Percentiles rank a stretch among this genome's conserved stretches.
These are phyloP conservation scores for Papio anubis DNA, from an alignment of 2,113 vertebrate genomes.

Conservation along the genomic window DNA sequence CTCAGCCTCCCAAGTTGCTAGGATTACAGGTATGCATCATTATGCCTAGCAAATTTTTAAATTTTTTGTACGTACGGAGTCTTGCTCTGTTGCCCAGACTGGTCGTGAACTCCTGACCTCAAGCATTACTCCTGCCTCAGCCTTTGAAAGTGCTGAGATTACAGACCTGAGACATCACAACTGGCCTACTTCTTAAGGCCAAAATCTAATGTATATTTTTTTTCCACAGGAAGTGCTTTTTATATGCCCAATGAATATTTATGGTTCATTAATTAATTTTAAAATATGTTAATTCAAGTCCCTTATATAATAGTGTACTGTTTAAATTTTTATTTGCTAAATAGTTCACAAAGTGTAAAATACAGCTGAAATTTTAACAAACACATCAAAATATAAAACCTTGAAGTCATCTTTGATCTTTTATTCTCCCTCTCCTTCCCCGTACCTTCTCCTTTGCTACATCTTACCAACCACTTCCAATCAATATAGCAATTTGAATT, in stretches of 20 bases:
- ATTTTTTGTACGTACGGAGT: no score
- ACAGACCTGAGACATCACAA: no score
- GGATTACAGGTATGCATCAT: no score
- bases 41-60: no score
- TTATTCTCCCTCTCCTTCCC: neutral
- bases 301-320: neutral
- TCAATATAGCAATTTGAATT: neutral
- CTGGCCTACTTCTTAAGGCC: neutral
- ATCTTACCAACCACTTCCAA: neutral
- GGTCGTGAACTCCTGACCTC: no score
- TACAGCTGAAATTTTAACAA: neutral
- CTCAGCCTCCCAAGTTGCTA: no score
- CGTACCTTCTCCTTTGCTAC: neutral
- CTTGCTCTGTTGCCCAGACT: no score
- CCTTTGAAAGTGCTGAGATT: no score
- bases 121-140: no score
- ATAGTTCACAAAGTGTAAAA: neutral
- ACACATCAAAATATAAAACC: neutral
- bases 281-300: neutral
- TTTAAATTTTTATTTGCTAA: neutral
- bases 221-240: neutral
- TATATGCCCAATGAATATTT: neutral
- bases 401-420: neutral
- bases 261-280: neutral
- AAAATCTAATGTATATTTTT: neutral